Evolutionary conservation across 37 sponge, comb jelly and placozoan species (phyloP).

Genomic region (Ephydatia muelleri): DNA sequence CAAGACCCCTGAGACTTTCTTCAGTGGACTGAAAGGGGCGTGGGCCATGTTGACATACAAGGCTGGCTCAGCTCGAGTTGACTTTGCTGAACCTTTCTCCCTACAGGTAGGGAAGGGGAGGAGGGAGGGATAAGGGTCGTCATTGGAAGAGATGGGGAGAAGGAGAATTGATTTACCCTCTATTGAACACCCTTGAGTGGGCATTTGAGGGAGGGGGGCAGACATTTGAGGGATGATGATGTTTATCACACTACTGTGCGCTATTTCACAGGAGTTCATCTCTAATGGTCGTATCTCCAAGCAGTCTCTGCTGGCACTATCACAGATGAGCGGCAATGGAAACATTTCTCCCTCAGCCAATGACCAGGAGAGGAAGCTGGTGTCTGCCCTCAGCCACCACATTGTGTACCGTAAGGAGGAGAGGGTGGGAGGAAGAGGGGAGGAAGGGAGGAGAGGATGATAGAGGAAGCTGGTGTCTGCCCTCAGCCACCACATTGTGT

Average conservation of each 20-base stretch:
- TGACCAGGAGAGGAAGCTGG: conserved; percentile 31
- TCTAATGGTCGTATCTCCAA: conserved; percentile 16
- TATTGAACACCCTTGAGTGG: too few relatives aligned
- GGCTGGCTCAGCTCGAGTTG: conserved; percentile 65
- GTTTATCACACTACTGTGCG: too few relatives aligned
- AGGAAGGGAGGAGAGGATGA: too few relatives aligned
- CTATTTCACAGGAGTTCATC: conserved; percentile 70
- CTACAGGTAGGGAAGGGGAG: conserved; percentile 45
- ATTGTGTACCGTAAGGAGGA: conserved; percentile 63
- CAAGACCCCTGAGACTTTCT: conserved; percentile 67
- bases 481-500: conserved; percentile 61
- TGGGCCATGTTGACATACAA: conserved; percentile 73
- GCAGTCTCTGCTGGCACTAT: conserved; percentile 36
- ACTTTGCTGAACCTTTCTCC: conserved; percentile 89
- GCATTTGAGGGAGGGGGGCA: too few relatives aligned
- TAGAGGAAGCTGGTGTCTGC: conserved; percentile 59
- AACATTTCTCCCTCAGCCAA: conserved; percentile 16
- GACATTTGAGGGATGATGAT: too few relatives aligned
- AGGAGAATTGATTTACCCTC: too few relatives aligned
- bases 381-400: conserved; percentile 70
- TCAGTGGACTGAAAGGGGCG: conserved; percentile 40
- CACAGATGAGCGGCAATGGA: background rate
- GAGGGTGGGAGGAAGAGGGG: too few relatives aligned
- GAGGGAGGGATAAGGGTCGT: too few relatives aligned
- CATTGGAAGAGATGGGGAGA: too few relatives aligned